phyloP scores from a whole-genome alignment of 2,888 invertebrate genomes.

The Zonitis immaculata region DNA sequence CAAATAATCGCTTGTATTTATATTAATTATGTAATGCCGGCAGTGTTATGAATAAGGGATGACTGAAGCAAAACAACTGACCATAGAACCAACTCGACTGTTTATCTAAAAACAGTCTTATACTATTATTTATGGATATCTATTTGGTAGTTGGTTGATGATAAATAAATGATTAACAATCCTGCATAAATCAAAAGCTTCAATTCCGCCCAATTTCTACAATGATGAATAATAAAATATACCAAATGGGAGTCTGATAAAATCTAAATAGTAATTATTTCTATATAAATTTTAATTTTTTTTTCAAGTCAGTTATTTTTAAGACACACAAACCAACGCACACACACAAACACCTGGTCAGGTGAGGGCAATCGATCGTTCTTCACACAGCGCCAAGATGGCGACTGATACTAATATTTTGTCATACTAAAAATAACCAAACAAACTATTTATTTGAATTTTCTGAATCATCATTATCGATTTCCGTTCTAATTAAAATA shows the following conservation, averaged over 20 bases:
- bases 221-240: not conserved
- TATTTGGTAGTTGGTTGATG: not conserved
- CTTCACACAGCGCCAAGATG: slow-evolving; percentile 31
- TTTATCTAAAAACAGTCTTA: not conserved
- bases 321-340: slow-evolving; percentile 15
- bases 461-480: not conserved
- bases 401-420: slow-evolving; percentile 22
- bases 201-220: not conserved
- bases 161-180: not conserved
- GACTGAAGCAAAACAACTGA: not conserved
- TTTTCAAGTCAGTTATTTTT: not conserved
- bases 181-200: not conserved
- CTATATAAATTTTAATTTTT: not conserved
- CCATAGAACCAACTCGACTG: not conserved
- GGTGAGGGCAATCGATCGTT: slow-evolving; percentile 28
- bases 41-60: not conserved
- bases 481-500: not conserved
- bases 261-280: not conserved
- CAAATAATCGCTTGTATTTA: no score
- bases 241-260: not conserved
- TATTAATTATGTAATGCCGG: not conserved
- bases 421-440: not conserved
- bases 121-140: not conserved
- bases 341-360: slow-evolving; percentile 26
- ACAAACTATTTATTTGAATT: not conserved